These are phyloP conservation scores for Phengaris alcon DNA, from an alignment of 2,888 invertebrate genomes.

Conservation along the genomic window DNA sequence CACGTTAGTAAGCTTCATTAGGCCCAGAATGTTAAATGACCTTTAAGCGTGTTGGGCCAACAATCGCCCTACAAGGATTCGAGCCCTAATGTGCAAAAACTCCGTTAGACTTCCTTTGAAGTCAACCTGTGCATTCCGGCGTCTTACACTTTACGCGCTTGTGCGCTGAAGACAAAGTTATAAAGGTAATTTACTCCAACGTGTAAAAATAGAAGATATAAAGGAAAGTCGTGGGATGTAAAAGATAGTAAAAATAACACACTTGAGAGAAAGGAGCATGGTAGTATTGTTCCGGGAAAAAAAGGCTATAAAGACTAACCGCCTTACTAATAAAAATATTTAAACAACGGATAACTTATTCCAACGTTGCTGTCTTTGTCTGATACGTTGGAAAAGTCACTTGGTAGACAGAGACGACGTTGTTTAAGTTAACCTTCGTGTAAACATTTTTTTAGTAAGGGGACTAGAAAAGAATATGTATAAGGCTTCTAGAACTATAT, in stretches of 20 bases:
- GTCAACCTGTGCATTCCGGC: conserved; percentile 19
- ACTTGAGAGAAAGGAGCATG: no score
- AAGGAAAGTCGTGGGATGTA: background rate
- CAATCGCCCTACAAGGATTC: conserved; percentile 16
- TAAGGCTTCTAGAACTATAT: no score
- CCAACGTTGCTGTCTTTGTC: no score
- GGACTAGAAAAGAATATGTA: no score
- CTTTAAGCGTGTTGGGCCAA: conserved; percentile 5
- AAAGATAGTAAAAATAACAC: background rate
- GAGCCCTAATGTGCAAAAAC: conserved; percentile 11
- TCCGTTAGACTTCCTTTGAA: conserved; percentile 20
- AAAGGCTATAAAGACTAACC: no score
- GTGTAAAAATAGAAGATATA: background rate
- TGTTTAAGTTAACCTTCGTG: no score
- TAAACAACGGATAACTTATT: no score
- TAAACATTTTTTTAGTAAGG: no score
- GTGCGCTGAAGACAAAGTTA: conserved; percentile 11
- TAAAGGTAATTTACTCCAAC: background rate
- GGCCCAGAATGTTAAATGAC: conserved; percentile 24
- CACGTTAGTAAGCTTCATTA: conserved; percentile 1
- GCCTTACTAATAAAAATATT: no score
- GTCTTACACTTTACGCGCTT: background rate
- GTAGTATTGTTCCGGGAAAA: no score
- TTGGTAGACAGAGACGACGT: no score
- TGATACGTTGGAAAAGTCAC: no score